Evolutionary conservation across 2,888 invertebrate genomes (phyloP).

Genomic region (Machimus atricapillus): DNA sequence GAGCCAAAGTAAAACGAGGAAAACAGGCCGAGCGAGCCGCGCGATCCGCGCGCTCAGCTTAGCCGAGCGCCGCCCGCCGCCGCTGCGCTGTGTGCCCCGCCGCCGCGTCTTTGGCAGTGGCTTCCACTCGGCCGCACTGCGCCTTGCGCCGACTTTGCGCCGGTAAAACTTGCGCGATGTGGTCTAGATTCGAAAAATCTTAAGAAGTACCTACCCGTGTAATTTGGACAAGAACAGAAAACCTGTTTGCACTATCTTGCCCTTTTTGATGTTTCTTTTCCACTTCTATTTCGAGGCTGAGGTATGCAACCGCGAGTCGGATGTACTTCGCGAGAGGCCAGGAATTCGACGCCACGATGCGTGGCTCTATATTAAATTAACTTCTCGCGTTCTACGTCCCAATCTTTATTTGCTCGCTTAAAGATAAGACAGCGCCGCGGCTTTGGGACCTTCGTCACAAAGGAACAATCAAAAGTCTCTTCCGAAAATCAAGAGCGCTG

Average conservation of each 20-base stretch:
- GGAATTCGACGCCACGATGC: neutral
- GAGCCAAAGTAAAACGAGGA: conserved; percentile 34
- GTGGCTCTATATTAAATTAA: neutral
- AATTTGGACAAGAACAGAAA: conserved; percentile 19
- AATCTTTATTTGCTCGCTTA: neutral
- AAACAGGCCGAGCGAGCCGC: conserved; percentile 13
- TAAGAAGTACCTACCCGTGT: neutral
- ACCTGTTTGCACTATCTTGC: conserved; percentile 14
- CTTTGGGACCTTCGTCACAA: neutral
- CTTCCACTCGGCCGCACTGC: neutral
- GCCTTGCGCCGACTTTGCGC: neutral
- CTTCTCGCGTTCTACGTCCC: neutral
- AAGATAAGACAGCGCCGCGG: neutral
- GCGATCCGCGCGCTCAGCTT: neutral
- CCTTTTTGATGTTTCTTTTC: conserved; percentile 14
- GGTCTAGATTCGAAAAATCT: neutral
- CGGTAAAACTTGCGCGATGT: neutral
- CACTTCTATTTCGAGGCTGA: conserved; percentile 3
- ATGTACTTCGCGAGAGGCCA: neutral
- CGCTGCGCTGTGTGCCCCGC: neutral
- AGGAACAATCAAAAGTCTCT: neutral
- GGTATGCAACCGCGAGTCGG: neutral
- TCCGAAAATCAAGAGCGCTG: neutral
- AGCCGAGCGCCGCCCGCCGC: neutral
- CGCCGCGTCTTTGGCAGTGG: neutral